Evolutionary conservation across 2,888 invertebrate genomes (phyloP).

Genomic region (Caenorhabditis virilis): DNA sequence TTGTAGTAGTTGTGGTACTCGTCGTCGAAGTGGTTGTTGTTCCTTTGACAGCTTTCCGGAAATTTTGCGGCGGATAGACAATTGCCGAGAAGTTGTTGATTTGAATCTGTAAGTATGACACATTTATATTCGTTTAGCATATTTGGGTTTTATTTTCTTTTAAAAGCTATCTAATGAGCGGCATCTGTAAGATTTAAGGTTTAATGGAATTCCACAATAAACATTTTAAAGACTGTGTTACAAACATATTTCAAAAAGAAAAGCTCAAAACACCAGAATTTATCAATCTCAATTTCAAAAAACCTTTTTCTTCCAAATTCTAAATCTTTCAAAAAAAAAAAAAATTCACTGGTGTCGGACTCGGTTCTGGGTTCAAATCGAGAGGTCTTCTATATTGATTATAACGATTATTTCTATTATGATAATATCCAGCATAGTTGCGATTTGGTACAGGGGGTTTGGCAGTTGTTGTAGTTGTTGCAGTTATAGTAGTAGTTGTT

Average conservation of each 20-base stretch:
- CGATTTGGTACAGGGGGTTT: not conserved
- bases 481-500: not conserved
- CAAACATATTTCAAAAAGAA: too few species aligned
- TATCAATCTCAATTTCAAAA: not conserved
- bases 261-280: too few species aligned
- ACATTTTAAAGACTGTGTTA: too few species aligned
- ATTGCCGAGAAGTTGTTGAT: conserved; percentile 7
- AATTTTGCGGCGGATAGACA: conserved; percentile 23
- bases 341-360: too few species aligned
- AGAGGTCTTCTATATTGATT: not conserved
- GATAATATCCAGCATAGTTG: not conserved
- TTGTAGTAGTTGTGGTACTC: conserved; percentile 4
- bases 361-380: not conserved
- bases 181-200: too few species aligned
- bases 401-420: not conserved
- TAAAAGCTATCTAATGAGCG: too few species aligned
- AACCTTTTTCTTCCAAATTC: not conserved
- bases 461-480: not conserved
- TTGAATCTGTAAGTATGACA: not conserved
- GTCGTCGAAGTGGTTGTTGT: conserved; percentile 6
- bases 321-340: too few species aligned
- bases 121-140: too few species aligned
- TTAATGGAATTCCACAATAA: too few species aligned
- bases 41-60: conserved; percentile 8
- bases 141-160: too few species aligned